Evolutionary conservation across 1,140 invertebrate genomes (phyloP).

Genomic region (Melipona quadrifasciata): DNA sequence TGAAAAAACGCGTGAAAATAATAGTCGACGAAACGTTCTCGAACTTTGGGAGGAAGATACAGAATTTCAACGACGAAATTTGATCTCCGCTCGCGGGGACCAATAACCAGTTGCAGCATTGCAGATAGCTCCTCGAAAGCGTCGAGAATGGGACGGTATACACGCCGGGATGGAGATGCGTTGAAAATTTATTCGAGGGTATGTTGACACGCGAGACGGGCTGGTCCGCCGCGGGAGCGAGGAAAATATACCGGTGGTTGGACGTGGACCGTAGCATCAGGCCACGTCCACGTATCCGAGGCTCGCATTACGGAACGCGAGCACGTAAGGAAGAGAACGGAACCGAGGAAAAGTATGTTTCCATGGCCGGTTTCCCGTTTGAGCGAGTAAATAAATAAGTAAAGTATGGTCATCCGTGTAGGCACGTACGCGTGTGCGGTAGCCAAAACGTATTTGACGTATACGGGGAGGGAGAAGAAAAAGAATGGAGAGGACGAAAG

Average conservation of each 20-base stretch:
- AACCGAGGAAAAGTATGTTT: constrained; percentile 65
- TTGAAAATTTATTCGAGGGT: not conserved
- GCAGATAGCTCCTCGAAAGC: too few relatives aligned
- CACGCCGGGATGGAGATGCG: not conserved
- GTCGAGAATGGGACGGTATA: not conserved
- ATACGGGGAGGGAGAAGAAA: not conserved
- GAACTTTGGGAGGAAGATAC: too few relatives aligned
- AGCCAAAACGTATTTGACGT: not conserved
- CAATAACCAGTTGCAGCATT: too few relatives aligned
- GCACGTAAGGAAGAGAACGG: constrained; percentile 69
- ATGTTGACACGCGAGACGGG: not conserved
- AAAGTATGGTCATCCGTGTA: constrained; percentile 50
- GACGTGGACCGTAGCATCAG: too few relatives aligned
- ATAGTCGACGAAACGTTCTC: too few relatives aligned
- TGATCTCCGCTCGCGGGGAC: too few relatives aligned
- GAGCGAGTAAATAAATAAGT: constrained; percentile 74
- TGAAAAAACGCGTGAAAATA: too few relatives aligned
- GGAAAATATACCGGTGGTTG: not conserved
- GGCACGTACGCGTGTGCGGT: not conserved
- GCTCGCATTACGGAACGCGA: constrained; percentile 69
- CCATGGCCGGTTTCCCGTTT: constrained; percentile 56
- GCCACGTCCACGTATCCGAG: constrained; percentile 27
- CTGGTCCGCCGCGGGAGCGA: not conserved
- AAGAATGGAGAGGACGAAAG: not conserved
- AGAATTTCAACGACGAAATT: too few relatives aligned